Evolutionary conservation across 1,140 invertebrate genomes (phyloP).

Genomic region (Trachelipus rathkii): DNA sequence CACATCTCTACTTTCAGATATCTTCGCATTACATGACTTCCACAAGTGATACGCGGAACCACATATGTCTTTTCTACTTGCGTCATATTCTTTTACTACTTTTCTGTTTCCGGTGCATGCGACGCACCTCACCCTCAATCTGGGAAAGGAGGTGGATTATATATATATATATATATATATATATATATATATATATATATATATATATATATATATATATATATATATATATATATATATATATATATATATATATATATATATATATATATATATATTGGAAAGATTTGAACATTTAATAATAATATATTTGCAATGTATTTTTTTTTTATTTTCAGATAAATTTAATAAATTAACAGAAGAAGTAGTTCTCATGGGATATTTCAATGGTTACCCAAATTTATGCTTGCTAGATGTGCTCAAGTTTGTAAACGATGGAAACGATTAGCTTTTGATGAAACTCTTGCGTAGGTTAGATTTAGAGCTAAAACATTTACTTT

Average conservation of each 20-base stretch:
- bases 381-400: not conserved
- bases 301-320: no score
- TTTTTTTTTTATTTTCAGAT: not conserved
- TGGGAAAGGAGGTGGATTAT: no score
- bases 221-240: conserved; percentile 13
- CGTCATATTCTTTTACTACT: no score
- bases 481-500: no score
- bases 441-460: conserved; percentile 4
- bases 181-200: conserved; percentile 13
- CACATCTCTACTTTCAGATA: no score
- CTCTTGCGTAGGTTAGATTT: conserved; percentile 14
- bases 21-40: no score
- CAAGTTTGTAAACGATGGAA: not conserved
- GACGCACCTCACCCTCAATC: no score
- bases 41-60: no score
- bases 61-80: no score
- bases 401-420: not conserved
- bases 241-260: conserved; percentile 13
- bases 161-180: not conserved
- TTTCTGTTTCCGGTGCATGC: no score
- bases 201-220: conserved; percentile 15
- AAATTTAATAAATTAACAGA: conserved; percentile 8
- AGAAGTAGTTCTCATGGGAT: not conserved
- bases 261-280: not conserved
- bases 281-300: no score